Base-by-base conservation (phyloP, 2,888 invertebrate genomes). In the Rhogogaster chlorosoma region DNA sequence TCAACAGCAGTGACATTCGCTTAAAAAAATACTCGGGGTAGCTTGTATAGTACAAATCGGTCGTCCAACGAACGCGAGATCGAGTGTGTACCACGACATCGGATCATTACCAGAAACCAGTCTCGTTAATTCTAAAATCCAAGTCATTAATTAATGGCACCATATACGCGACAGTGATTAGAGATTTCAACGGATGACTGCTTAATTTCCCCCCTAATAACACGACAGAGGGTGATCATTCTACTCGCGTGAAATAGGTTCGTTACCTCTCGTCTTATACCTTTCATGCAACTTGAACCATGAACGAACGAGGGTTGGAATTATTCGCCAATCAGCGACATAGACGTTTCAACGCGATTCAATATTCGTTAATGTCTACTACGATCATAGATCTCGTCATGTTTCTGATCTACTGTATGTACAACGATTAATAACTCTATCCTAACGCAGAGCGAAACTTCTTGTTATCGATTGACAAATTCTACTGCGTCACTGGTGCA, bases 41-140 rank as follows among this genome's bases (percentile, higher is more conserved):
- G n/a, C n/a, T n/a, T n/a, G n/a, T n/a, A n/a, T n/a, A n/a, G n/a
- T n/a, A n/a, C n/a, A n/a, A n/a, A n/a, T n/a, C n/a, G 64, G n/a
- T 18, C 36, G 61, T 18, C 18, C 10, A 61, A 80, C 57, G 61
- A 57, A 42, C 32, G 61, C 36, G 12, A 29, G 61, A 80, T 36
- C n/a, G 45, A 80, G 61, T 7, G 26, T 61, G 80, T 80, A 64
- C 61, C 36, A 38, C 57, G 57, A 53, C 38, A 36, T 53, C 49
- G 38, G 80, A 61, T 80, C 80, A 36, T 80, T 80, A 80, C 53
- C 61, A 26, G 9, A 64, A 22, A 36, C 22, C 80, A 10, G 61
- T 57, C 61, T 57, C 61, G 45, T 80, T 80, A 80, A 80, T 80
- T 26, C 36, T 61, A 10, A 32, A 80, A 77, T 49, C 53, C 49